Percentiles rank a stretch among this genome's conserved stretches.
Evolutionary conservation across 2,888 invertebrate genomes (phyloP).

Genomic region (Microctonus hyperodae): DNA sequence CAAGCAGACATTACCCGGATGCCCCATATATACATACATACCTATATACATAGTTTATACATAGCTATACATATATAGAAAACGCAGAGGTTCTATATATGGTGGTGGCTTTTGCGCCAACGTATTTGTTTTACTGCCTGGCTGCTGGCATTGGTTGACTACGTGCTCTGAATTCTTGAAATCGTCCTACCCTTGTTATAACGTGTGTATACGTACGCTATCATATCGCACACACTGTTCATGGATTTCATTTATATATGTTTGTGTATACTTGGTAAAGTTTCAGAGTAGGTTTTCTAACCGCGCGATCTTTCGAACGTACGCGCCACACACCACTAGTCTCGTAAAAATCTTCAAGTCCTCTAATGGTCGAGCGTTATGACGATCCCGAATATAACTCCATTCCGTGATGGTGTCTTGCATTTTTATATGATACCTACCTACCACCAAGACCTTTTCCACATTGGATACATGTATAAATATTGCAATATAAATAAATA

Average conservation of each 20-base stretch:
- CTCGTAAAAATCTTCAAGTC: conserved; percentile 51
- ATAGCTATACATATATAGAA: conserved; percentile 47
- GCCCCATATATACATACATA: conserved; percentile 19
- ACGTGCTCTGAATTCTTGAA: conserved; percentile 63
- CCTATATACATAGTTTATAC: conserved; percentile 26
- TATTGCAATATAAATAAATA: background rate
- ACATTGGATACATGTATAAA: background rate
- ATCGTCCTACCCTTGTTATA: conserved; percentile 60
- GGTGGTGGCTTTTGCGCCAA: conserved; percentile 43
- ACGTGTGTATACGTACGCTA: no score
- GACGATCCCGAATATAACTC: conserved; percentile 37
- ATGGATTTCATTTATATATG: conserved; percentile 19
- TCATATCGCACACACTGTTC: conserved; percentile 37
- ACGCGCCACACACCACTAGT: background rate
- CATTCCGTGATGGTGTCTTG: conserved; percentile 32
- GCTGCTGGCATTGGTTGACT: conserved; percentile 62
- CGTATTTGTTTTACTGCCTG: conserved; percentile 64
- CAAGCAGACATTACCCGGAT: conserved; percentile 1
- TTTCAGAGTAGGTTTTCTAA: conserved; percentile 12
- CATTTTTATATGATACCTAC: background rate
- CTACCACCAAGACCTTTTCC: background rate
- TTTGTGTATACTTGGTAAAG: conserved; percentile 2
- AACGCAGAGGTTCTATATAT: conserved; percentile 42
- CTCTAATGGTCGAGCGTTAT: conserved; percentile 50
- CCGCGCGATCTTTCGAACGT: conserved; percentile 22